Base-by-base conservation (phyloP, 2,888 invertebrate genomes). In the Hirudinaria manillensis region DNA sequence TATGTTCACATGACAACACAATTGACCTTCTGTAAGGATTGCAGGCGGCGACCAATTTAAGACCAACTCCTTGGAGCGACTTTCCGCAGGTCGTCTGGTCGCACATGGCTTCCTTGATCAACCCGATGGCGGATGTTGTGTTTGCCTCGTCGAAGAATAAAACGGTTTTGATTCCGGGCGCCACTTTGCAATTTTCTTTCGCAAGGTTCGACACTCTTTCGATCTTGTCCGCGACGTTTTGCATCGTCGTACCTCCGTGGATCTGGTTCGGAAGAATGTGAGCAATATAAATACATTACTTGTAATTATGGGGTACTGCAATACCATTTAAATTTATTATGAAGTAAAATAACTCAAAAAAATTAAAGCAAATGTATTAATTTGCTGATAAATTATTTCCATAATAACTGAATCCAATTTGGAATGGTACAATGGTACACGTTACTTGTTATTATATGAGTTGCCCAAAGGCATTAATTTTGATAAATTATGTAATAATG, bases 121-220 rank as follows among this genome's bases (percentile, higher is more conserved):
- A 77, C 55, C 83, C 83, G 53, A 84, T 81, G 7, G 82, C 81
- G 0, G 75, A 75, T 24, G 84, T 83, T 1, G 84, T 83, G 80
- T 84, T 84, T 10, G 83, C 84, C 77, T 84, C 84, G 78, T 84
- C 84, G 78, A 84, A 82, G 79, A 83, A 83, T 76, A 83, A 76
- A 0, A 83, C 82, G 21, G 83, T 83, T 77, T 81, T 72, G 24
- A 79, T 78, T 24, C 74, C 68, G 2, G 70, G 38, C 76, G 76
- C 80, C 51, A 29, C 32, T 27, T 51, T 53, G 21, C 61, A 36
- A 78, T 83, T 83, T 70, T 75, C 71, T n/a, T 71, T 71, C 29
- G 84, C 83, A 24, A 79, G 72, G 38, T 51, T 51, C 29, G 81
- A 80, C 24, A 82, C 82, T 61, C 80, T 76, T n/a, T 76, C 34